Conservation (phyloP, 2,888 invertebrate genomes). For the Nipponacmea schrenckii region DNA sequence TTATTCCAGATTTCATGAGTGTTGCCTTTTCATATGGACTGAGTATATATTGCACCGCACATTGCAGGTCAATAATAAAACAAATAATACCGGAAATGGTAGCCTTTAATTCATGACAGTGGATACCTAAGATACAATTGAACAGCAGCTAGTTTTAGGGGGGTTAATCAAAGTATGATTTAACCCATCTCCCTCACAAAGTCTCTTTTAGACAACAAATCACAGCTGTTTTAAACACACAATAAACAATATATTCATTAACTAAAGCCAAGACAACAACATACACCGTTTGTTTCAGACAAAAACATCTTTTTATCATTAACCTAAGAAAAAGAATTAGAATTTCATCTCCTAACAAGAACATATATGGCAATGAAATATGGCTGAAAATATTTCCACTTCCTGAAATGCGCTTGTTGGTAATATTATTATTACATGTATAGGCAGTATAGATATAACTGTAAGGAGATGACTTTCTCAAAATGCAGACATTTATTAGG, state of each 20-base stretch:
- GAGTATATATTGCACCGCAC: too few species aligned
- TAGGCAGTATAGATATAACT: too few species aligned
- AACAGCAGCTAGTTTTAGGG: neutral
- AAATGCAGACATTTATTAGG: too few species aligned
- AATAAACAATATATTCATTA: neutral
- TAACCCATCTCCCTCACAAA: neutral
- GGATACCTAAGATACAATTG: conserved; percentile 4
- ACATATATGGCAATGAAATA: too few species aligned
- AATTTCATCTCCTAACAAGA: too few species aligned
- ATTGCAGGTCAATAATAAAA: conserved; percentile 7
- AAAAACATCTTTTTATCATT: neutral
- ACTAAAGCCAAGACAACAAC: neutral
- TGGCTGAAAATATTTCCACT: too few species aligned
- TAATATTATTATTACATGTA: too few species aligned
- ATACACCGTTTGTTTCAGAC: neutral
- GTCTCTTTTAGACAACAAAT: neutral
- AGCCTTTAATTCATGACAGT: conserved; percentile 2
- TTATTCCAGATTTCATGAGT: too few species aligned
- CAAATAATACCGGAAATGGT: neutral
- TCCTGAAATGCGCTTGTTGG: too few species aligned
- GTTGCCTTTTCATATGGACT: too few species aligned
- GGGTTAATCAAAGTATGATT: neutral
- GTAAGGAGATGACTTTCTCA: too few species aligned
- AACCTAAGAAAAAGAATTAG: too few species aligned
- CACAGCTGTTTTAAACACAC: neutral